Evolutionary conservation across 2,797 vertebrate genomes (phyloP).

Genomic region (Molothrus aeneus): DNA sequence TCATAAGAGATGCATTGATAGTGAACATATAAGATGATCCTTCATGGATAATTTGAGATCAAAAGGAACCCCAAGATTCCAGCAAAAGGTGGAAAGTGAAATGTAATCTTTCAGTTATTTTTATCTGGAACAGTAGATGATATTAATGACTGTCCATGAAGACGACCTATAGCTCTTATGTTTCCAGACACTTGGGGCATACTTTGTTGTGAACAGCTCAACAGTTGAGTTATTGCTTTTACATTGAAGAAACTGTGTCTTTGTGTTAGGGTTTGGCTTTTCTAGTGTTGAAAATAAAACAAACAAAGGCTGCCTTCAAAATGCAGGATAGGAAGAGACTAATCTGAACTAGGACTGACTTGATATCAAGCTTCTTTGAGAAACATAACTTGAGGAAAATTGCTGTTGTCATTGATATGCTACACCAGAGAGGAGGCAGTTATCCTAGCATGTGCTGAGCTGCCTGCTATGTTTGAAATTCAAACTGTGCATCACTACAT

Average conservation of each 20-base stretch:
- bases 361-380: background rate
- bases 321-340: background rate
- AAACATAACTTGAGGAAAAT: background rate
- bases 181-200: background rate
- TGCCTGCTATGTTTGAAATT: background rate
- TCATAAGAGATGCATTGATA: slow-evolving; percentile 15
- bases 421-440: background rate
- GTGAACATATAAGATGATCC: slow-evolving; percentile 3
- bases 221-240: background rate
- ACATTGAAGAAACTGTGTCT: background rate
- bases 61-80: slow-evolving; percentile 57
- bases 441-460: background rate
- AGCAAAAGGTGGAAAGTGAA: slow-evolving; percentile 56
- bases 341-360: background rate
- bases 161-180: background rate
- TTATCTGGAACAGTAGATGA: slow-evolving; percentile 3
- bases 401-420: background rate
- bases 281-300: background rate
- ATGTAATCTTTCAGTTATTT: slow-evolving; percentile 60
- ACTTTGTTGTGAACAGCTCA: background rate
- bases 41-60: slow-evolving; percentile 53
- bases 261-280: background rate
- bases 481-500: background rate
- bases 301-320: background rate
- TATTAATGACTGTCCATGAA: background rate